Evolutionary conservation across 2,113 vertebrate species (phyloP).

Genomic region (Phocoena phocoena): DNA sequence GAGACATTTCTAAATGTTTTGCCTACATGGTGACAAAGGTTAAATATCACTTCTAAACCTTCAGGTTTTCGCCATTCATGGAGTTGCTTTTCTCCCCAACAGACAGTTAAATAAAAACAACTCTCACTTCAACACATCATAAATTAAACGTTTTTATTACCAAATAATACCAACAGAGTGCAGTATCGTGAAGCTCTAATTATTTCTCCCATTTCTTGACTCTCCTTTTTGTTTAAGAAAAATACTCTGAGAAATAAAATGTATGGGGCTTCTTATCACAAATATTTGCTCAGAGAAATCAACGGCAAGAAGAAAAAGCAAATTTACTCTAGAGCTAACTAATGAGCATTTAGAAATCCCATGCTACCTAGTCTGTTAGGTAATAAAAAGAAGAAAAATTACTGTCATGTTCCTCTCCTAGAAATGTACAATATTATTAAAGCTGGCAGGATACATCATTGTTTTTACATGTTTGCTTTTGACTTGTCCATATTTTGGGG

Average conservation of each 20-base stretch:
- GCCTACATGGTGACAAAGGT: background rate
- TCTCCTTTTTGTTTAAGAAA: slow-evolving; percentile 48
- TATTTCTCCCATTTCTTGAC: background rate
- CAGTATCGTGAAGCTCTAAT: slow-evolving; percentile 31
- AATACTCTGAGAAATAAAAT: slow-evolving; percentile 34
- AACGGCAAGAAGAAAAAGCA: slow-evolving; percentile 11
- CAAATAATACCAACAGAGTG: slow-evolving; percentile 44
- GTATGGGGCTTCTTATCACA: background rate
- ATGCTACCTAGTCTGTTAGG: background rate
- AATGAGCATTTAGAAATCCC: slow-evolving; percentile 7
- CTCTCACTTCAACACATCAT: background rate
- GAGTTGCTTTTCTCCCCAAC: background rate
- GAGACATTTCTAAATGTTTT: background rate
- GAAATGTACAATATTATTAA: slow-evolving; percentile 9
- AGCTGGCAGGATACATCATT: background rate
- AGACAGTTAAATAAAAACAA: background rate
- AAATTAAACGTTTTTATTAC: slow-evolving; percentile 55
- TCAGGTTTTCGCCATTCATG: background rate
- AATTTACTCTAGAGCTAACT: background rate
- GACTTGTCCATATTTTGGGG: background rate
- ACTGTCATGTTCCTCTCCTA: background rate
- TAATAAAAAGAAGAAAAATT: slow-evolving; percentile 38
- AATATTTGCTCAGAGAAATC: slow-evolving; percentile 35
- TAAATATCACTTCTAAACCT: background rate
- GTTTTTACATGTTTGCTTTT: background rate